Evolutionary conservation across 1,140 invertebrate genomes (phyloP).

Genomic region (Eriocheir sinensis): DNA sequence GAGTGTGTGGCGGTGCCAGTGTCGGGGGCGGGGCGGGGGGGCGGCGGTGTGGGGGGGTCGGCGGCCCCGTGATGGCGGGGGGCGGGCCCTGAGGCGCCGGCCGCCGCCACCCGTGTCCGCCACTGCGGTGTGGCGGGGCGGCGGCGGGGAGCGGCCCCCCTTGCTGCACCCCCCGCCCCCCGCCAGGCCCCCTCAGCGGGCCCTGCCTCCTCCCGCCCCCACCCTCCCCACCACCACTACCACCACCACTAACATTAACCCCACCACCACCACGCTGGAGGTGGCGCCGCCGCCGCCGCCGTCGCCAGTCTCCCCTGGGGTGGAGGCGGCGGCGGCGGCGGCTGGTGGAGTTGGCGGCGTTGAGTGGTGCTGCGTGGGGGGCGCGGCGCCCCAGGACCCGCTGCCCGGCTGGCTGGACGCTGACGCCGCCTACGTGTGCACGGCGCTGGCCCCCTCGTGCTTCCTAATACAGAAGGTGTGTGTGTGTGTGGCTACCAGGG

Average conservation of each 20-base stretch:
- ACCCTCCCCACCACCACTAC: conserved; percentile 44
- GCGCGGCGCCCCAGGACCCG: conserved; percentile 30
- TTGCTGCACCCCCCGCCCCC: neutral
- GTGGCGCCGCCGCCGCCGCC: neutral
- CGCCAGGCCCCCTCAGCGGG: neutral
- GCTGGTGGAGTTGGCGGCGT: neutral
- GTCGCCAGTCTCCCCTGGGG: neutral
- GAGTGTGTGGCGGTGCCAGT: neutral
- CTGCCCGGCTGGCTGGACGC: conserved; percentile 67
- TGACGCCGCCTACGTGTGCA: conserved; percentile 68
- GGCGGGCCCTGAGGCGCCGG: conserved; percentile 50
- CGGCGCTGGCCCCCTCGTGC: conserved; percentile 67
- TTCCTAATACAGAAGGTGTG: conserved; percentile 72
- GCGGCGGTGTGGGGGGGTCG: neutral
- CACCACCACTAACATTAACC: conserved; percentile 8
- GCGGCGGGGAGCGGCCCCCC: conserved; percentile 31
- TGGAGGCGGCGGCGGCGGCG: neutral
- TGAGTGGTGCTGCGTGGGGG: conserved; percentile 38
- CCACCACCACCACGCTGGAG: neutral
- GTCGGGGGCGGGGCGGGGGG: neutral
- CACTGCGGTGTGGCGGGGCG: conserved; percentile 52
- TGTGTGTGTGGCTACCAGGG: conserved; percentile 44
- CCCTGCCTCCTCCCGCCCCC: neutral
- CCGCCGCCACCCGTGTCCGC: conserved; percentile 53
- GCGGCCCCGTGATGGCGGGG: conserved; percentile 39